phyloP scores from a whole-genome alignment of 1,140 invertebrate species.

The Pomacea maculata region DNA sequence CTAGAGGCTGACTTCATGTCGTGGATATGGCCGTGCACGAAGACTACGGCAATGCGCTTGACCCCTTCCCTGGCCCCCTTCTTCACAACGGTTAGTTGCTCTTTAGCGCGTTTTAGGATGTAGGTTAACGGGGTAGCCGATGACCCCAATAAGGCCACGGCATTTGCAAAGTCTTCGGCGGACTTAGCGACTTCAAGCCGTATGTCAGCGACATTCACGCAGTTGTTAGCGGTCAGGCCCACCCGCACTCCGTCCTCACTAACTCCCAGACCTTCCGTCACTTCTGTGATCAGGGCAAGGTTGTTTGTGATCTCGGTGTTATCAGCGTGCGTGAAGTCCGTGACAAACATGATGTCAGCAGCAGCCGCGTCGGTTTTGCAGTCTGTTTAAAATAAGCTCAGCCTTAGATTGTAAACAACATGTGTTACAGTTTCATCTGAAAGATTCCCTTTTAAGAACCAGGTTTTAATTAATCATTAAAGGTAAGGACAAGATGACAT shows the following conservation, averaged over 20 bases:
- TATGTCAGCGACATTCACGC: conserved; percentile 9
- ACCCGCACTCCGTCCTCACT: conserved; percentile 16
- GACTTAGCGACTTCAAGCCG: not conserved
- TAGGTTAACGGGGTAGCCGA: not conserved
- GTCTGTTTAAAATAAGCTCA: not conserved
- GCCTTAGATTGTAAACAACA: too few relatives aligned
- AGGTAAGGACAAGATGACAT: not conserved
- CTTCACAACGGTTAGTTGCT: not conserved
- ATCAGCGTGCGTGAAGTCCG: conserved; percentile 16
- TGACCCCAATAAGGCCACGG: not conserved
- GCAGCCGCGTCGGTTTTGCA: not conserved
- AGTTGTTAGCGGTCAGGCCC: conserved; percentile 17
- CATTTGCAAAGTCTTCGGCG: conserved; percentile 2
- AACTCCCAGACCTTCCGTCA: conserved; percentile 12
- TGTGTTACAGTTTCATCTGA: too few relatives aligned
- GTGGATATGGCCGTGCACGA: conserved; percentile 18
- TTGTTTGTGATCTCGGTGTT: conserved; percentile 1
- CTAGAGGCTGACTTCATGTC: conserved; percentile 5
- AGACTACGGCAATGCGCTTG: conserved; percentile 6
- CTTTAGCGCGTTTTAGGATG: not conserved
- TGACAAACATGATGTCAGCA: conserved; percentile 29
- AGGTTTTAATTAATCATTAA: too few relatives aligned
- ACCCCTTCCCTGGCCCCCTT: not conserved
- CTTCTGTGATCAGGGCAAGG: conserved; percentile 6
- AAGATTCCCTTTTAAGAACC: too few relatives aligned